Base-by-base conservation (phyloP, 2,888 invertebrate genomes). In the Erebia palarica region DNA sequence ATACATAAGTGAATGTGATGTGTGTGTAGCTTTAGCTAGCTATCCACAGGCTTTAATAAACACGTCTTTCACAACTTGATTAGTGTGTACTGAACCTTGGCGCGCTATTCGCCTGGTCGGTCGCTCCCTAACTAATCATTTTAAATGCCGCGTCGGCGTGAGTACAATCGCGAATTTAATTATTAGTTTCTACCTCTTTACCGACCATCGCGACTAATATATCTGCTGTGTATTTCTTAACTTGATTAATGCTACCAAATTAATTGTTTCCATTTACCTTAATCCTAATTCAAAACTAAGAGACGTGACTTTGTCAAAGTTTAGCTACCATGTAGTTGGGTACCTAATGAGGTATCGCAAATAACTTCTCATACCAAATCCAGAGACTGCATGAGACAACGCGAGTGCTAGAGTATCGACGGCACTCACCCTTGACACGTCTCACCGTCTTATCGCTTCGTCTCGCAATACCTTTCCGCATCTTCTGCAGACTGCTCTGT, bases 151-250 rank as follows among this genome's bases (percentile, higher is more conserved):
- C 66, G 18, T 57, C 66, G 16, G 44, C 66, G 57, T 47, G 18
- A 47, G 42, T 66, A 66, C 58, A 66, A 66, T 66, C 42, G 66
- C 44, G 57, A 47, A 57, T 66, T 66, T 66, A 66, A 55, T 66
- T 44, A 55, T 66, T 44, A 58, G 18, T 66, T 55, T 47, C 44
- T 5, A 57, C 42, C 44, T 58, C 44, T 57, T 57, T 57, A 66
- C 66, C 57, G 66, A 42, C 65, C 73, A 71, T 71, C 73, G 60
- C 71, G 61, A 68, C 65, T 65, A 71, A 71, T 68, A 65, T 73
- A 65, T 71, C 71, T 71, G 61, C 68, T 68, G 51, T 68, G 61
- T 47, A 42, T 51, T 60, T 60, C 60, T 60, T 60, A 18, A 61
- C 21, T 61, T 61, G 61, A 61, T 61, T 61, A 61, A 61, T 61